phyloP scores from a whole-genome alignment of 2,113 vertebrate genomes.

The Pteronura brasiliensis region DNA sequence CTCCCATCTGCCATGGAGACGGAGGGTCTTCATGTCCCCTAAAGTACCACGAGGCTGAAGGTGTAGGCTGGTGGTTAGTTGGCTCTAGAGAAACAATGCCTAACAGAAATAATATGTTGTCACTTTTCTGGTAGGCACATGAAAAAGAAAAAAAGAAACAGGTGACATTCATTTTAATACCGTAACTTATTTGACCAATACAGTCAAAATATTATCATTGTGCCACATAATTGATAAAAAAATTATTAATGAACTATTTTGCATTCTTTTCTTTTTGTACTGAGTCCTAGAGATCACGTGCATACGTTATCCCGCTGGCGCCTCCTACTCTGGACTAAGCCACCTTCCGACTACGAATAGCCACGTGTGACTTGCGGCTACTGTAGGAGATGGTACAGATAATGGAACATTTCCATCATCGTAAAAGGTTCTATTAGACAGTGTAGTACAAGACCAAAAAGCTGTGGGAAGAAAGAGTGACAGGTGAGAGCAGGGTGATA shows the following conservation, averaged over 20 bases:
- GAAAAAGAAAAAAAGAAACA: not conserved
- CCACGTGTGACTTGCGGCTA: not conserved
- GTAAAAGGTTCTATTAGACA: not conserved
- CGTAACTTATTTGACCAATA: not conserved
- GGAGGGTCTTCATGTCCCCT: not conserved
- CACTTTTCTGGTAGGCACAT: not conserved
- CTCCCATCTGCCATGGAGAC: not conserved
- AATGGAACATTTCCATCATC: not conserved
- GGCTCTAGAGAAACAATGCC: not conserved
- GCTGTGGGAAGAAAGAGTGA: not conserved
- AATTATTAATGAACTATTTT: not conserved
- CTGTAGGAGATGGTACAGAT: not conserved
- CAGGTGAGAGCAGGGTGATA: not conserved
- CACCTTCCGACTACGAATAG: not conserved
- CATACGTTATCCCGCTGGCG: not conserved
- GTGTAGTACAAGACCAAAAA: not conserved
- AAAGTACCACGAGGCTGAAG: not conserved
- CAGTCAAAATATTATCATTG: slow-evolving; percentile 44
- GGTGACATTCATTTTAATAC: not conserved
- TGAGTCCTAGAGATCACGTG: not conserved
- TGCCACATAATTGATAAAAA: not conserved
- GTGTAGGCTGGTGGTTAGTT: not conserved
- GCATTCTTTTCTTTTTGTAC: not conserved
- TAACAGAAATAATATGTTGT: not conserved
- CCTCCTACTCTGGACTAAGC: not conserved